Evolutionary conservation across 2,888 invertebrate genomes (phyloP).

Genomic region (Catocala fraxini): DNA sequence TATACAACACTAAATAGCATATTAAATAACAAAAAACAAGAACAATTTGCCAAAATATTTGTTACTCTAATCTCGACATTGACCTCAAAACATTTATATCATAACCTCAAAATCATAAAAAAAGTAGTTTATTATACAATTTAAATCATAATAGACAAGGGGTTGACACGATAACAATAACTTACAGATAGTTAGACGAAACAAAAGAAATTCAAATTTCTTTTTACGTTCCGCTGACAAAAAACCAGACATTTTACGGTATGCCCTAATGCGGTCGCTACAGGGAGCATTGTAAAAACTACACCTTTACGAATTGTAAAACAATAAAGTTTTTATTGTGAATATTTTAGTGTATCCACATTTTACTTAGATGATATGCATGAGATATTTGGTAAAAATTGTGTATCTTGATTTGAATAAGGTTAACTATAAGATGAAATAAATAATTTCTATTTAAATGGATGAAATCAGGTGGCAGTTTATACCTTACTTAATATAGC

Average conservation of each 20-base stretch:
- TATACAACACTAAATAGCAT: too few relatives aligned
- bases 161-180: constrained; percentile 63
- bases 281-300: constrained; percentile 71
- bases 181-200: constrained; percentile 46
- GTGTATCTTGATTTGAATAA: neutral
- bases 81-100: neutral
- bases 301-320: constrained; percentile 62
- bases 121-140: constrained; percentile 19
- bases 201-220: constrained; percentile 65
- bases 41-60: too few relatives aligned
- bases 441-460: too few relatives aligned
- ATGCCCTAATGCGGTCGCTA: constrained; percentile 56
- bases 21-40: too few relatives aligned
- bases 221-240: constrained; percentile 45
- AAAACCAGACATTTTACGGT: constrained; percentile 61
- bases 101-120: neutral
- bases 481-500: too few relatives aligned
- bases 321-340: constrained; percentile 55
- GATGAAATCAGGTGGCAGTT: too few relatives aligned
- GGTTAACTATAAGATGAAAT: neutral
- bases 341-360: constrained; percentile 16
- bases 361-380: constrained; percentile 6
- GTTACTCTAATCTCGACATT: too few relatives aligned
- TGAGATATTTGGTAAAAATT: neutral
- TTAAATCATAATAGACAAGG: constrained; percentile 67